Evolutionary conservation across 2,888 invertebrate species (phyloP), one percentile per base, ranked within the genome.

Genomic region (Scaptomyza tumidula): DNA sequence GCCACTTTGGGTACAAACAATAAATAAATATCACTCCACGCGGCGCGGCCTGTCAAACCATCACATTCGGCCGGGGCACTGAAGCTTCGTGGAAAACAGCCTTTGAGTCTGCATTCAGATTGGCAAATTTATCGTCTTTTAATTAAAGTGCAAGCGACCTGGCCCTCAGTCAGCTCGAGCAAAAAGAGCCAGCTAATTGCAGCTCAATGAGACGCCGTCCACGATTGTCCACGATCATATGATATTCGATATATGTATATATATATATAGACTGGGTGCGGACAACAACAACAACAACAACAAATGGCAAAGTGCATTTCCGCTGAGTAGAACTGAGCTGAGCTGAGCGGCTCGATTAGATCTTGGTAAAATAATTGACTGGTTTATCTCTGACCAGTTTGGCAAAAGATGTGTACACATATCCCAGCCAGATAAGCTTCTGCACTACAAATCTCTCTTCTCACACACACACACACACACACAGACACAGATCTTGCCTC

Each of bases 91-190:
- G 19, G 2, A 27, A 43, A 19, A 44, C 44, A 43, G 39, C 39
- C 45, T 53, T 31, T 64, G 44, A 65, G 37, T 37, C 65, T 60
- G 61, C 78, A 72, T 78, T 75, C 75, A 75, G 77, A 74, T 75
- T 80, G 78, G 84, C 76, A 89, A 91, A 90, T 90, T 90, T 90
- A 90, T 90, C 90, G 90, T 86, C 91, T 91, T 90, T 91, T 91
- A 90, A 90, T 90, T 90, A 91, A 91, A 89, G 88, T 86, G 90
- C 89, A 90, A 82, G 83, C 89, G 89, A 85, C 85, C 85, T 68
- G 75, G 71, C 75, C 77, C 86, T 85, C 73, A 73, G 88, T 89
- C 88, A 85, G 67, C 55, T 41, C n/a, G 11, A 53, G 52, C 39
- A 9, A 39, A 31, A 67, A 75, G 57, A 73, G 66, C 62, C 52